Evolutionary conservation across 2,113 vertebrate species (phyloP), one percentile per base, ranked within the genome.

Genomic region (Poeciliopsis turrubarensis): DNA sequence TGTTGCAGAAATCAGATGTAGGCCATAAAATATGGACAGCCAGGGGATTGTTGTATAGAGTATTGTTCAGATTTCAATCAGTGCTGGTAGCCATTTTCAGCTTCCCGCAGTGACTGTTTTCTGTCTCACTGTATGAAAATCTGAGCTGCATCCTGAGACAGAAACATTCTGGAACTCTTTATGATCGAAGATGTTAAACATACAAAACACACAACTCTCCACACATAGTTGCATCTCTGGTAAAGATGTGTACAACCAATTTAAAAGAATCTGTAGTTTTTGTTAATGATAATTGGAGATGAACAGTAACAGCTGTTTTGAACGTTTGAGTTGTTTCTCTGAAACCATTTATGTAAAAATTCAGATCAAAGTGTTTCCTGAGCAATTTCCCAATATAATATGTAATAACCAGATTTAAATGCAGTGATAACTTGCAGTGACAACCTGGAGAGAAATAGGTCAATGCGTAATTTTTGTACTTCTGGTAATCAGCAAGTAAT

Each of bases 1-100:
- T 62, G 75, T 41, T 73, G 66, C 26, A 68, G 34, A 68, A 86
- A 72, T 80, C 66, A 54, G 60, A 73, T 72, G 68, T 14, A 65
- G 44, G 13, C 51, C 68, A 57, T 77, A 72, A 72, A 76, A 60
- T 41, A 61, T 47, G 44, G 57, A 78, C n/a, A 65, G 70, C 51
- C 62, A 60, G 67, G 78, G 47, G 71, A 80, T 64, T 79, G 65
- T 73, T 72, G 26, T 72, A 54, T 47, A 14, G 51, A 30, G 29
- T 73, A 74, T 77, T 87, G 79, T 82, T 84, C 31, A 15, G 27
- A 31, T 44, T 75, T 62, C 67, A 47, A 72, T 70, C 68, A 69
- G 41, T 34, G 47, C 54, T 34, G 75, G 79, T 65, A 73, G 70
- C 6, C 25, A n/a, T 62, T 77, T 65, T 75, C 31, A 47, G 68